A percentile compares a stretch with the other conserved stretches of the same genome.
These are phyloP conservation scores for Barbus barbus DNA, from an alignment of 2,113 vertebrate genomes.

Conservation along the genomic window DNA sequence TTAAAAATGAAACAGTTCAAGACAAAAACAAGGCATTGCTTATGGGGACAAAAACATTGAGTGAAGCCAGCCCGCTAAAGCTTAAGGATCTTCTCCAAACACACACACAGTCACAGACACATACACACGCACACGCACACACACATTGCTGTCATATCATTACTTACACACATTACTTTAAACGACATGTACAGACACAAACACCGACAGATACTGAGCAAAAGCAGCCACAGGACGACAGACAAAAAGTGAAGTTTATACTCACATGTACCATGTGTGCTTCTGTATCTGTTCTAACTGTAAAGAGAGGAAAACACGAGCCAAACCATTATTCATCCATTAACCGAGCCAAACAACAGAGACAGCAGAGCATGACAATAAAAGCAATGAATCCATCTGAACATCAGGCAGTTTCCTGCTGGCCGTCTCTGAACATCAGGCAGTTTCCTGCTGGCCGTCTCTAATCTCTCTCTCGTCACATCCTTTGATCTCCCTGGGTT, in stretches of 20 bases:
- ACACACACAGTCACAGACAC: constrained; percentile 7
- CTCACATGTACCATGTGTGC: constrained; percentile 99
- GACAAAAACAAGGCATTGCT: constrained; percentile 3
- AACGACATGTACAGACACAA: not conserved
- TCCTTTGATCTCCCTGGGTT: constrained; percentile 37
- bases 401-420: constrained; percentile 23
- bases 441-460: constrained; percentile 34
- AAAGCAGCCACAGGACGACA: constrained; percentile 41
- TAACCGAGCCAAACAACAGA: not conserved
- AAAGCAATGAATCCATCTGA: constrained; percentile 30
- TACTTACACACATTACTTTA: not conserved
- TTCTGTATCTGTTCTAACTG: constrained; percentile 99
- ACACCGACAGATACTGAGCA: constrained; percentile 19
- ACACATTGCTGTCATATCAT: too few relatives aligned
- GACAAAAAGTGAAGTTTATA: constrained; percentile 66
- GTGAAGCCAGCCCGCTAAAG: not conserved
- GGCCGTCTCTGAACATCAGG: constrained; percentile 37
- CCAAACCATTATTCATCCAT: constrained; percentile 20
- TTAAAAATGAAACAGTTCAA: not conserved
- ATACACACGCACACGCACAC: too few relatives aligned
- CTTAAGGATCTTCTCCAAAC: not conserved
- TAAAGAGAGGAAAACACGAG: constrained; percentile 51
- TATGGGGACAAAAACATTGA: not conserved
- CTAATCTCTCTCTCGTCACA: constrained; percentile 17
- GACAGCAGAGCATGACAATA: not conserved